Evolutionary conservation across 2,797 vertebrate genomes (phyloP).

Genomic region (Rhabdomys pumilio): DNA sequence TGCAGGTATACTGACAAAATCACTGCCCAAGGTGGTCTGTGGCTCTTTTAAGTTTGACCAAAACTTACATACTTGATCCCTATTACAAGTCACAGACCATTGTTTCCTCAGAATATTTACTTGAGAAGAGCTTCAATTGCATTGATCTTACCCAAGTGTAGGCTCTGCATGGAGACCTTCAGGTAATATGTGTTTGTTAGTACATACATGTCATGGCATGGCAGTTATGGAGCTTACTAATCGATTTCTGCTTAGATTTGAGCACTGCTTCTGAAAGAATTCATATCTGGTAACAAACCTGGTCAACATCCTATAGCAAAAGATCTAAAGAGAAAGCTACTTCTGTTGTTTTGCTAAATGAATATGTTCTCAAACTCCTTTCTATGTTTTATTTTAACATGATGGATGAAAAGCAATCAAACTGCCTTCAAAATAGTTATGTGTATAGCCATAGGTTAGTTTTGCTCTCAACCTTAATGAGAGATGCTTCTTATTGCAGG

Average conservation of each 20-base stretch:
- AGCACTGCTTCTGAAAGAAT: neutral
- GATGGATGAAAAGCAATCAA: neutral
- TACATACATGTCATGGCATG: neutral
- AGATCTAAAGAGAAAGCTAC: neutral
- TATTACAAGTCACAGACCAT: neutral
- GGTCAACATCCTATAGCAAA: neutral
- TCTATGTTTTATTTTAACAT: neutral
- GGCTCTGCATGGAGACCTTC: neutral
- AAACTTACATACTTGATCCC: constrained; percentile 36
- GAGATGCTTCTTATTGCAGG: neutral
- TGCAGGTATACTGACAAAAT: neutral
- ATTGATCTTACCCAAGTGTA: neutral
- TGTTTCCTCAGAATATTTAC: neutral
- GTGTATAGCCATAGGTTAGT: neutral
- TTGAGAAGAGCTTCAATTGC: neutral
- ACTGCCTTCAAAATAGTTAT: neutral
- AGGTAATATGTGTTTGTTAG: neutral
- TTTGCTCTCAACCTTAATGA: neutral
- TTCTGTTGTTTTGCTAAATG: neutral
- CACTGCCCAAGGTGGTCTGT: neutral
- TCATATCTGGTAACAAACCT: neutral
- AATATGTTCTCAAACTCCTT: neutral
- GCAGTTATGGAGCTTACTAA: neutral
- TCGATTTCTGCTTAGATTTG: neutral
- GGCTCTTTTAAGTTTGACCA: neutral